These are phyloP conservation scores for Stichodactyla helianthus DNA, from an alignment of 64 coral and sea anemone species.

Conservation along the genomic window DNA sequence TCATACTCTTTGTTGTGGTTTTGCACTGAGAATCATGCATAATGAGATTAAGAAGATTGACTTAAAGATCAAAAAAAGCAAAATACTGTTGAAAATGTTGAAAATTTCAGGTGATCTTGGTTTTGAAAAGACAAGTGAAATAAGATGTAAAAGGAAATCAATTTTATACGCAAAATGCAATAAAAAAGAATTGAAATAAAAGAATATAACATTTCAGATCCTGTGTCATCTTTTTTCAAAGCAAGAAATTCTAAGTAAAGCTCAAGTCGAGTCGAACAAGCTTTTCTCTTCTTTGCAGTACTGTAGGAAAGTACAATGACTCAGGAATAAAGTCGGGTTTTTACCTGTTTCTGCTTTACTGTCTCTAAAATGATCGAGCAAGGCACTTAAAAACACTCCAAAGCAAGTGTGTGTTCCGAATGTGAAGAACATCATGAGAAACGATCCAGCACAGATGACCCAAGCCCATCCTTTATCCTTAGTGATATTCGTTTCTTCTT, in stretches of 20 bases:
- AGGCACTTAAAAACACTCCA: constrained; percentile 60
- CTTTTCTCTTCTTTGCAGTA: neutral
- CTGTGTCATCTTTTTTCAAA: too few species aligned
- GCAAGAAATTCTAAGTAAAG: too few species aligned
- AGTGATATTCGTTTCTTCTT: neutral
- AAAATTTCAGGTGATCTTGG: too few species aligned
- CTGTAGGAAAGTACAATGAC: too few species aligned
- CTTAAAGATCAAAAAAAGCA: neutral
- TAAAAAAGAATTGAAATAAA: too few species aligned
- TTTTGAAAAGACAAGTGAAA: too few species aligned
- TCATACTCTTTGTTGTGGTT: neutral
- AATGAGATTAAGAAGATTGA: neutral
- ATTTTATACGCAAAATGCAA: too few species aligned
- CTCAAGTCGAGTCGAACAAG: too few species aligned
- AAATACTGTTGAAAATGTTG: neutral
- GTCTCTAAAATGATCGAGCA: constrained; percentile 62
- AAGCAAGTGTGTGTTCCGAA: constrained; percentile 88
- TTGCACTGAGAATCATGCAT: neutral
- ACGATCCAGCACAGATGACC: constrained; percentile 75
- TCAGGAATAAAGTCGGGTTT: neutral
- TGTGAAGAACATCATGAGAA: constrained; percentile 82
- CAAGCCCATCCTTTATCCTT: constrained; percentile 77
- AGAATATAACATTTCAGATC: too few species aligned
- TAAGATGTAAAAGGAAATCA: too few species aligned
- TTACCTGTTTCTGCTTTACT: constrained; percentile 87